Percentiles rank a stretch among this genome's conserved stretches.
phyloP scores from a whole-genome alignment of 1,140 invertebrate genomes.

The Zaprionus africanus region DNA sequence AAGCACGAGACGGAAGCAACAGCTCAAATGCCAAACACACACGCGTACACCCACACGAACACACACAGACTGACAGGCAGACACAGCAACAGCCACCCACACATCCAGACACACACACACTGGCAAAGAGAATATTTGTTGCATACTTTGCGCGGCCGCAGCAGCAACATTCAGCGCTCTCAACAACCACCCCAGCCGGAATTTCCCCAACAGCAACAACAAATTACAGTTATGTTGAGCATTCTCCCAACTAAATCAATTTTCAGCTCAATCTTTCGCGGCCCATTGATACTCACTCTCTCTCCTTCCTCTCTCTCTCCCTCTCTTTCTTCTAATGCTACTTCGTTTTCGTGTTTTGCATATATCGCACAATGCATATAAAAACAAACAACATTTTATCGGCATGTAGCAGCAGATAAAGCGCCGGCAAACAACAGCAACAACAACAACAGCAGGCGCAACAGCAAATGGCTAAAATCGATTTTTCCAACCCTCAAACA shows the following conservation, averaged over 20 bases:
- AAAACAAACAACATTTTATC: constrained; percentile 66
- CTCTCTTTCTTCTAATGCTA: constrained; percentile 1
- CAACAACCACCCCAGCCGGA: constrained; percentile 29
- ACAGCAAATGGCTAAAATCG: constrained; percentile 52
- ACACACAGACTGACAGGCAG: constrained; percentile 1
- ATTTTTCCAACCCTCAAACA: constrained; percentile 68
- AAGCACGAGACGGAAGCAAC: constrained; percentile 56
- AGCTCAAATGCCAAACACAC: constrained; percentile 61
- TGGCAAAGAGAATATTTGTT: constrained; percentile 68
- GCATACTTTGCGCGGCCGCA: constrained; percentile 72
- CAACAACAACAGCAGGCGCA: constrained; percentile 20
- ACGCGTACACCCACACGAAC: background rate
- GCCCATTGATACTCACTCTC: constrained; percentile 12
- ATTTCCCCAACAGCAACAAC: constrained; percentile 50
- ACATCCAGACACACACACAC: constrained; percentile 12
- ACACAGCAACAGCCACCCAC: constrained; percentile 4
- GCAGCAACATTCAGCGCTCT: constrained; percentile 49
- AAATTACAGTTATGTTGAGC: constrained; percentile 26
- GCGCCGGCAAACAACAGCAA: constrained; percentile 40
- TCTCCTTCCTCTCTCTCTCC: background rate
- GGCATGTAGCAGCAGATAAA: constrained; percentile 48
- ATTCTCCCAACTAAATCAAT: constrained; percentile 42
- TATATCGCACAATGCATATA: constrained; percentile 17
- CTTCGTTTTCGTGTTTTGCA: constrained; percentile 4
- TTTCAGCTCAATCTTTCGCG: constrained; percentile 25